These are phyloP conservation scores for Drosophila lacteicornis DNA, from an alignment of 1,140 invertebrate species.

Conservation along the genomic window DNA sequence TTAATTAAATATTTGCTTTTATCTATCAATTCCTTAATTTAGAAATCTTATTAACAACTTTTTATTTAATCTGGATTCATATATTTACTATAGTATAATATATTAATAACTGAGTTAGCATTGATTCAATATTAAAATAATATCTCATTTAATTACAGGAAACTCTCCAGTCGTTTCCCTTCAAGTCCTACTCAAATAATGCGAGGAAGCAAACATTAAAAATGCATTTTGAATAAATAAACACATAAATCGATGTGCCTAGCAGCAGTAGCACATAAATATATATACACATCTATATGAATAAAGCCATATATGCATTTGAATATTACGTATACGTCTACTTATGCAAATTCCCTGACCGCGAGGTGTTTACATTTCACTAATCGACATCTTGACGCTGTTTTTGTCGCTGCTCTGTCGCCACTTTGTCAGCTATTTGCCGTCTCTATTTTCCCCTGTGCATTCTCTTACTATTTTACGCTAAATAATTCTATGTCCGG, in stretches of 20 bases:
- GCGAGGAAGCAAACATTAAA: constrained; percentile 33
- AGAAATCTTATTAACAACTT: no score
- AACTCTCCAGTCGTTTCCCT: not conserved
- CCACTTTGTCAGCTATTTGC: constrained; percentile 4
- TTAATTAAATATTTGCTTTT: no score
- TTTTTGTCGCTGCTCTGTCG: constrained; percentile 13
- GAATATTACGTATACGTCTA: constrained; percentile 19
- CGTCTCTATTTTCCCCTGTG: not conserved
- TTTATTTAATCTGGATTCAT: no score
- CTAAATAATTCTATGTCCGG: constrained; percentile 6
- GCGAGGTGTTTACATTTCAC: constrained; percentile 42
- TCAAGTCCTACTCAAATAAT: not conserved
- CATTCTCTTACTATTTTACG: not conserved
- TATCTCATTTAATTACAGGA: not conserved
- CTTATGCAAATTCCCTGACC: constrained; percentile 39
- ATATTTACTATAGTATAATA: no score
- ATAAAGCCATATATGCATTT: constrained; percentile 22
- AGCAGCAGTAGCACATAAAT: constrained; percentile 13
- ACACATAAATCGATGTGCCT: constrained; percentile 35
- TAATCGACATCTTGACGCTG: constrained; percentile 41
- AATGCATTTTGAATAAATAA: constrained; percentile 44
- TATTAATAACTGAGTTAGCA: no score
- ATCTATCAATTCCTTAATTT: no score
- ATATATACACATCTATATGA: not conserved
- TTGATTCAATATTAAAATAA: not conserved